A percentile compares a stretch with the other conserved stretches of the same genome.
Evolutionary conservation across 1,140 invertebrate genomes (phyloP).

Genomic region (Heliconius congener): DNA sequence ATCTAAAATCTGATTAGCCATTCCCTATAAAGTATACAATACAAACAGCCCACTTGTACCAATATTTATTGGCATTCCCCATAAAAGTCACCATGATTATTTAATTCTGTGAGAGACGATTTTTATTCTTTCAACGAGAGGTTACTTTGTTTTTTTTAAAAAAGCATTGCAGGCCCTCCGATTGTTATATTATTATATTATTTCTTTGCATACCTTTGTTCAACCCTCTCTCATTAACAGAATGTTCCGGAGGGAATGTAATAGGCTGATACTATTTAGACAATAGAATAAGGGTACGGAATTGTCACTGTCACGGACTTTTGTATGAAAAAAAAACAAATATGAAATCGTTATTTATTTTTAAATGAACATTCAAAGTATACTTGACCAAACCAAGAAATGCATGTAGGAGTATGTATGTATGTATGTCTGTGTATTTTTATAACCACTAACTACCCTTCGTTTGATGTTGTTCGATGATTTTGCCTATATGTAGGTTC

Average conservation of each 20-base stretch:
- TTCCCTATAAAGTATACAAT: neutral
- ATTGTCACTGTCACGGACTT: constrained; percentile 20
- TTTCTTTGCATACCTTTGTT: constrained; percentile 32
- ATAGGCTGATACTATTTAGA: constrained; percentile 30
- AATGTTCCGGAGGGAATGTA: constrained; percentile 31
- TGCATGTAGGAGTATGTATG: neutral
- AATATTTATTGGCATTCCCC: constrained; percentile 4
- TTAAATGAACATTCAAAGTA: constrained; percentile 9
- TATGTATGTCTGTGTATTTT: neutral
- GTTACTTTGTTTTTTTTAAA: constrained; percentile 17
- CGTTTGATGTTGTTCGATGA: neutral
- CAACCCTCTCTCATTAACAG: constrained; percentile 31
- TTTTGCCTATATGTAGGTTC: neutral
- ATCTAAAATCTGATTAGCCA: constrained; percentile 1
- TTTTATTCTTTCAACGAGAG: constrained; percentile 14
- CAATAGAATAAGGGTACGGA: constrained; percentile 21
- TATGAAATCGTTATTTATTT: constrained; percentile 7
- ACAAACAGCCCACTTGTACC: neutral
- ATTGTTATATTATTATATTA: constrained; percentile 28
- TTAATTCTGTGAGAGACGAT: constrained; percentile 10
- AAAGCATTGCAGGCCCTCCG: constrained; percentile 14
- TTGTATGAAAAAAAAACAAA: constrained; percentile 4
- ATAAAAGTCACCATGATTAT: constrained; percentile 6
- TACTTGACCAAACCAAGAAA: constrained; percentile 14
- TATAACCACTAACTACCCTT: constrained; percentile 9